Base-by-base conservation (phyloP, 2,113 vertebrate species). In the Rhinoderma darwinii region DNA sequence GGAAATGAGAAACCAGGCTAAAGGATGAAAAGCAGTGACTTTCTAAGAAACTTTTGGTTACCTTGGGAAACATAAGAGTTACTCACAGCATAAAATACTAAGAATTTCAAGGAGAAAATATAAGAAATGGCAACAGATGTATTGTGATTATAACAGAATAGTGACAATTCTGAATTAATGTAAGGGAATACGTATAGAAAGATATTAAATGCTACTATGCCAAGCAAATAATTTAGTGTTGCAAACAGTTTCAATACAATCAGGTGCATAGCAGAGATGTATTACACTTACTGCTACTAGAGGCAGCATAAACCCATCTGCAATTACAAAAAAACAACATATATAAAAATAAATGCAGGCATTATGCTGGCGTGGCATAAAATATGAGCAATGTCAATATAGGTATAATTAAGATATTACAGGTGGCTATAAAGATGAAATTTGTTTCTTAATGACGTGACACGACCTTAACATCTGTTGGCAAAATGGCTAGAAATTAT, bases 61-160 rank as follows among this genome's bases (percentile, higher is more conserved):
- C 84, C 84, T 86, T 72, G 84, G 84, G 84, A 86, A 80, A 86
- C 84, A 79, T 43, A 76, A 84, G 54, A 80, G 84, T 86, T 80
- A 79, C 76, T 72, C 63, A 86, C 59, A 70, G 84, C 50, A 86
- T 86, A 72, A 86, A 86, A 68, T 86, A 37, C 74, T 32, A 79
- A n/a, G 43, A 70, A 72, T 59, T 37, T 79, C 61, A 86, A 86
- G 75, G 84, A 80, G 63, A 86, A 80, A 80, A 54, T 50, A 70
- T 43, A 15, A 80, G 47, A 86, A 56, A 50, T 41, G 76, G 56
- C 76, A 72, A 86, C 27, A 70, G 27, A 70, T 86, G 74, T 78
- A 68, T 50, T 79, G 22, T 78, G 43, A 86, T 78, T 20, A 41
- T 78, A 30, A 79, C 41, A 59, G 37, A 79, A 79, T 37, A 50